Base-by-base conservation (phyloP, 2,888 invertebrate species). In the Ophioninae sp. region DNA sequence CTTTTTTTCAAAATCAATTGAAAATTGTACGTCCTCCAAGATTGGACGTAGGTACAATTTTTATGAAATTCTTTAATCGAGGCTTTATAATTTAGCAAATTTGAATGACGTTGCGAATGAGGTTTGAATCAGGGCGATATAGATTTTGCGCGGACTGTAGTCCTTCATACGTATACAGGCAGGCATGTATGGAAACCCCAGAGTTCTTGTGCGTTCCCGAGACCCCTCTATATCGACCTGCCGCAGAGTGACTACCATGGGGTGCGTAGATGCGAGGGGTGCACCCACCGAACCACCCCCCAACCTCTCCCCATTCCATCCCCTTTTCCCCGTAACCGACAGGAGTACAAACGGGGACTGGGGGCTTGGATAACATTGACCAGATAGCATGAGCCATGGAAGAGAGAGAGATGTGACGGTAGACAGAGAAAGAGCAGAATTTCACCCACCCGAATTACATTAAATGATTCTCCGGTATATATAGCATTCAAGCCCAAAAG, bases 201-300 rank as follows among this genome's bases (percentile, higher is more conserved):
- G 77, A 78, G 84, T 76, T 78, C 82, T 82, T 72, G 82, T 79
- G 80, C 79, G 80, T 84, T 65, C 76, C 73, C 76, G 85, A 85
- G 85, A 87, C 85, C 83, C 30, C 85, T 86, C 85, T 87, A 87
- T 90, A 91, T 91, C 91, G 91, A 91, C 90, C 90, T 90, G 82
- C 71, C 61, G 44, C 72, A 72, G 81, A 75, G 84, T 76, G 84
- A 79, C 81, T 84, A 81, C 39, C 74, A 85, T 81, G 81, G 89
- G 90, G 87, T 90, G 88, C 87, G 88, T 87, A 88, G 81, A 85
- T 86, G 84, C 84, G 87, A 89, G 88, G 88, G 88, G 88, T 89
- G 89, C 87, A 89, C 61, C 73, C 41, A 73, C 61, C 75, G 58
- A 78, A 78, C 74, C 78, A 1, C 30, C 30, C 30, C 30, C n/a